Conservation (phyloP, 2,797 vertebrate genomes). For the Tokudaia muenninki region DNA sequence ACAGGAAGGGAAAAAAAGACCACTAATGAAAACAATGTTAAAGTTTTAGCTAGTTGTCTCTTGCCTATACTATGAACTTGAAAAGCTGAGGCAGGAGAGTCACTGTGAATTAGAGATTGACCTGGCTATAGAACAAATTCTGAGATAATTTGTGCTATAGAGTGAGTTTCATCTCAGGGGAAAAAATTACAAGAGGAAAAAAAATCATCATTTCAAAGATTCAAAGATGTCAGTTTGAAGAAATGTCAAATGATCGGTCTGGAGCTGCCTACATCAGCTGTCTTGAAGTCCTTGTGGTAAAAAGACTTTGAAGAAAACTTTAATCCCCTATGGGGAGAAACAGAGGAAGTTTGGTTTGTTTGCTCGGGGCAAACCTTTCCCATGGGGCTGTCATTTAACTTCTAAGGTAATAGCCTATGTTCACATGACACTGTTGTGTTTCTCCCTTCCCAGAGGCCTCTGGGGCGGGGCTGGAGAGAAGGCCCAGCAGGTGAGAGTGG, state of each 20-base stretch:
- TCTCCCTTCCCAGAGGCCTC: background rate
- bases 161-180: background rate
- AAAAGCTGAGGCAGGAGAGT: background rate
- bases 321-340: background rate
- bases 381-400: background rate
- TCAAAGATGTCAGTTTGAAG: conserved; percentile 53
- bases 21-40: background rate
- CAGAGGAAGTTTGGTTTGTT: background rate
- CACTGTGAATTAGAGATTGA: background rate
- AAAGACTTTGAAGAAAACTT: background rate
- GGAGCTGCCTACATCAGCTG: background rate
- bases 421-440: background rate
- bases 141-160: background rate
- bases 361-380: background rate
- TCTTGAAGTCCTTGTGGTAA: background rate
- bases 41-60: background rate
- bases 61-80: background rate
- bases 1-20: background rate
- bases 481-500: background rate
- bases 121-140: background rate
- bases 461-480: background rate
- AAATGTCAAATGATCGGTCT: background rate
- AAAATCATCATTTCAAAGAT: background rate
- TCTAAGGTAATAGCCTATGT: background rate
- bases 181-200: background rate